phyloP scores from a whole-genome alignment of 2,113 vertebrate genomes.

The Recurvirostra avosetta region DNA sequence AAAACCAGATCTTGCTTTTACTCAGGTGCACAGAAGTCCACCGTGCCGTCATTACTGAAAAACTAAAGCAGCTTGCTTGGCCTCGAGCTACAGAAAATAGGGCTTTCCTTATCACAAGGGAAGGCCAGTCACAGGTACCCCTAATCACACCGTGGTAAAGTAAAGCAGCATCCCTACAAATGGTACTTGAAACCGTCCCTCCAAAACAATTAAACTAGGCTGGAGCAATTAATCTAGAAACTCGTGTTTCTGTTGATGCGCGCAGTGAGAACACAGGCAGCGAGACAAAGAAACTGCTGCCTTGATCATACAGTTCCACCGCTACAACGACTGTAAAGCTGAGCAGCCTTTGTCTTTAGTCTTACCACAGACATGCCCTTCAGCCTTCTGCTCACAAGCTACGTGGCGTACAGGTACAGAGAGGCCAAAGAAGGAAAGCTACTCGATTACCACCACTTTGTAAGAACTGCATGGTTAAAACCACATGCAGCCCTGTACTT shows the following conservation, averaged over 20 bases:
- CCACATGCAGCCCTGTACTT: accelerated
- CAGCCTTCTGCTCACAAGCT: too few relatives aligned
- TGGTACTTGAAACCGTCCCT: not conserved
- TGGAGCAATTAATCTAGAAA: not conserved
- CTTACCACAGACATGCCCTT: too few relatives aligned
- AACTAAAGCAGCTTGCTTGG: not conserved
- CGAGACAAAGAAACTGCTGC: not conserved
- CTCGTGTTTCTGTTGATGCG: not conserved
- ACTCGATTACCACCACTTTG: not conserved
- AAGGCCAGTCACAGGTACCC: not conserved
- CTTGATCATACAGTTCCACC: not conserved
- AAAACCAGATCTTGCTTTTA: not conserved
- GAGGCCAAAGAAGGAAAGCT: too few relatives aligned
- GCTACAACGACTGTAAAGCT: accelerated
- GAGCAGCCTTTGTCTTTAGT: not conserved
- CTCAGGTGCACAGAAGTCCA: not conserved
- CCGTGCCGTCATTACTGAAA: too few relatives aligned
- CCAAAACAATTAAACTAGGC: not conserved
- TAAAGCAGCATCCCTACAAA: not conserved
- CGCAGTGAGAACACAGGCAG: not conserved
- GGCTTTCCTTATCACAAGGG: not conserved
- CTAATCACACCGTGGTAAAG: too few relatives aligned
- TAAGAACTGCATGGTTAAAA: not conserved
- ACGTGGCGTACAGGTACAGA: accelerated
- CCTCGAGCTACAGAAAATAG: not conserved